phyloP scores from a whole-genome alignment of 2,797 vertebrate genomes.

The Avahi laniger region DNA sequence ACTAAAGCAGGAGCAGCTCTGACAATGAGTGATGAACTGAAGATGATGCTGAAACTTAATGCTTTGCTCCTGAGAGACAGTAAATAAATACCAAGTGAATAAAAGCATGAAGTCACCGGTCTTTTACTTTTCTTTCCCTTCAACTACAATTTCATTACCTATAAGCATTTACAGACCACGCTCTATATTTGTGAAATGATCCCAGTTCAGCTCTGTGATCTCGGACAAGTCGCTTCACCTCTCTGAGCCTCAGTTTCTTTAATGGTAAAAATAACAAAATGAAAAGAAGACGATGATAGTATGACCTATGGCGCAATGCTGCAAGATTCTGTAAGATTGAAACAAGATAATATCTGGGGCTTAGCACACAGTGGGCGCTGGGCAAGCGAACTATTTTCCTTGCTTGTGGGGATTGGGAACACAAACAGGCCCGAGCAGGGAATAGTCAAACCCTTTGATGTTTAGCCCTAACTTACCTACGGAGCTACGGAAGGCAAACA shows the following conservation, averaged over 20 bases:
- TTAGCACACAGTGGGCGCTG: fast-evolving
- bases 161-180: background rate
- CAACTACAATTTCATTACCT: background rate
- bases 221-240: background rate
- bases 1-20: background rate
- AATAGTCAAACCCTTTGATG: background rate
- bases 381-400: fast-evolving
- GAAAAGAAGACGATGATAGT: background rate
- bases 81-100: background rate
- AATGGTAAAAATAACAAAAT: background rate
- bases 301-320: no score
- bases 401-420: background rate
- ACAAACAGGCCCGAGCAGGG: background rate
- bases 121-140: constrained; percentile 6
- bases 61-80: background rate
- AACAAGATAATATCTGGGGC: background rate
- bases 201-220: background rate
- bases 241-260: background rate
- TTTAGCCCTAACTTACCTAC: background rate
- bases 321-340: background rate
- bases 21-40: background rate
- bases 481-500: background rate
- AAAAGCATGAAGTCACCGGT: background rate
- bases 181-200: background rate
- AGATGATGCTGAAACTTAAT: background rate